Conservation (phyloP, 2,888 invertebrate species). For the Dilophus febrilis region DNA sequence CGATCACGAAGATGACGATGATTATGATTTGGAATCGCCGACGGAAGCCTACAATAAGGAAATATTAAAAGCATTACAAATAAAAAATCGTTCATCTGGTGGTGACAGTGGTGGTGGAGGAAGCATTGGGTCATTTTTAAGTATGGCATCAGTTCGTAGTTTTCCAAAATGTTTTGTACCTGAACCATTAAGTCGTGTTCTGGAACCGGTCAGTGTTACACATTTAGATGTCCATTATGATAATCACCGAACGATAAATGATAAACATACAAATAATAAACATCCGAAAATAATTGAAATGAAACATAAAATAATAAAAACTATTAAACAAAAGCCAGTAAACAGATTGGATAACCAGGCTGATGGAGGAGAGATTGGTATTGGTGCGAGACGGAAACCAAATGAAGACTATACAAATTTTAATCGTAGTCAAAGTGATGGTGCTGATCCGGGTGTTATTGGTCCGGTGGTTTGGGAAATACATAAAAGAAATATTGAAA, state of each 20-base stretch:
- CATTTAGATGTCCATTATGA: conserved; percentile 32
- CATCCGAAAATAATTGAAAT: conserved; percentile 13
- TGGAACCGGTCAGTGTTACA: conserved; percentile 61
- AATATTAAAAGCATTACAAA: conserved; percentile 2
- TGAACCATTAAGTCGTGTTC: conserved; percentile 58
- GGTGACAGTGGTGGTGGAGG: conserved; percentile 21
- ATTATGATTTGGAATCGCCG: conserved; percentile 16
- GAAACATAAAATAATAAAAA: not conserved
- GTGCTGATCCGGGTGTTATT: conserved; percentile 65
- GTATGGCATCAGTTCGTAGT: conserved; percentile 73
- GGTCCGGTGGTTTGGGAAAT: conserved; percentile 73
- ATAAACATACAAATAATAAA: conserved; percentile 14
- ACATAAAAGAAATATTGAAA: conserved; percentile 50
- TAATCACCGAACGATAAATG: conserved; percentile 3
- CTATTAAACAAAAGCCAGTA: conserved; percentile 17
- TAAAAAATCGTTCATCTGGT: not conserved
- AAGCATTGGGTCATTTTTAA: conserved; percentile 61
- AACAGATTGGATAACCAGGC: conserved; percentile 13
- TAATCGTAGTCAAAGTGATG: conserved; percentile 52
- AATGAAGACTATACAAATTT: conserved; percentile 25
- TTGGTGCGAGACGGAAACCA: too few species aligned
- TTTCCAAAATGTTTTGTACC: conserved; percentile 64
- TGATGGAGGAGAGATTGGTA: conserved; percentile 13
- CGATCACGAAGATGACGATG: not conserved
- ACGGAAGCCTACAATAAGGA: conserved; percentile 23